phyloP scores from a whole-genome alignment of 2,888 invertebrate species.

The Philereme transversata region DNA sequence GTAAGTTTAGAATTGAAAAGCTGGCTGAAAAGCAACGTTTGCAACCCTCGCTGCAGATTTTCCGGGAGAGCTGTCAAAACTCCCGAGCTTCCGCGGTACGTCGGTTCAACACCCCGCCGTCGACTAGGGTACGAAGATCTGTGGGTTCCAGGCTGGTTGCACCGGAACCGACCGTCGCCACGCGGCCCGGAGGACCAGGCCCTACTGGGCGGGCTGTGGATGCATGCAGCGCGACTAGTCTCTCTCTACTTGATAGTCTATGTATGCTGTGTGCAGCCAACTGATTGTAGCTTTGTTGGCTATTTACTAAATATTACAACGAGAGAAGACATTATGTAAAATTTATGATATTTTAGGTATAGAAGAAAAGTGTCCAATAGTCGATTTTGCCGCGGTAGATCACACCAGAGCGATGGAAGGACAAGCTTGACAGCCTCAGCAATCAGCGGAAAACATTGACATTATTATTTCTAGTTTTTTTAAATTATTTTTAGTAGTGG shows the following conservation, averaged over 20 bases:
- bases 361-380: too few species aligned
- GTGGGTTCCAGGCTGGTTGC: constrained; percentile 38
- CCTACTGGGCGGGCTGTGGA: constrained; percentile 30
- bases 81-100: constrained; percentile 65
- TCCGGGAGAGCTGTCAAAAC: constrained; percentile 73
- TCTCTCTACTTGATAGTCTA: constrained; percentile 37
- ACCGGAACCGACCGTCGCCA: constrained; percentile 30
- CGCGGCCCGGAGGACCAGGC: constrained; percentile 51
- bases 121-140: constrained; percentile 56
- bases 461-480: too few species aligned
- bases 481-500: too few species aligned
- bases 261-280: constrained; percentile 54
- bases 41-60: constrained; percentile 66
- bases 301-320: not conserved
- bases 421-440: too few species aligned
- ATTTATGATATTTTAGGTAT: too few species aligned
- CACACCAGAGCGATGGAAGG: too few species aligned
- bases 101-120: constrained; percentile 60
- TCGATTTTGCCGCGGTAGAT: too few species aligned
- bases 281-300: not conserved
- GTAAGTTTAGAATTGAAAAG: constrained; percentile 44
- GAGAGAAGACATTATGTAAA: too few species aligned
- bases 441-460: too few species aligned
- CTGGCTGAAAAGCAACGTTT: constrained; percentile 39
- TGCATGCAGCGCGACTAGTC: constrained; percentile 48